Conservation (phyloP, 2,797 vertebrate species). For the Margarornis squamiger region DNA sequence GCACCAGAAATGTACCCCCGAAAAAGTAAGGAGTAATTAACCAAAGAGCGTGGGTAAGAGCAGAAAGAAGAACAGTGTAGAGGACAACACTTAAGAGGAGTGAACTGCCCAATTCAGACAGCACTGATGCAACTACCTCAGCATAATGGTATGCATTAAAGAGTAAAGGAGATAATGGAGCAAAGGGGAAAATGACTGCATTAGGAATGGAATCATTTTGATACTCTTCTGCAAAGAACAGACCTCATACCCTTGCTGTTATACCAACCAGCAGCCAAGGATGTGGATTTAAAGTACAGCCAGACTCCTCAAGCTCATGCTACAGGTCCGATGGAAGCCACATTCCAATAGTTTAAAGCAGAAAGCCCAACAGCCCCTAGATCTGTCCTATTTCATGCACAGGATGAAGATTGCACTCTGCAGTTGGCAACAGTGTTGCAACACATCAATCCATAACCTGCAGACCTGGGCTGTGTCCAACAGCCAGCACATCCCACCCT, state of each 20-base stretch:
- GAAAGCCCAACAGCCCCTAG: background rate
- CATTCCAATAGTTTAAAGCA: background rate
- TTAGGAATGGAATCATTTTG: background rate
- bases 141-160: background rate
- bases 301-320: background rate
- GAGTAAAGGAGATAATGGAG: background rate
- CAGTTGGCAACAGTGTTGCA: background rate
- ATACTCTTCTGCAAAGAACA: background rate
- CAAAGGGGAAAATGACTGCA: background rate
- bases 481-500: accelerated
- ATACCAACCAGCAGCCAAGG: background rate
- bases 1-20: background rate
- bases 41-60: background rate
- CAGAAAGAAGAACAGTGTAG: background rate
- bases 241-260: background rate
- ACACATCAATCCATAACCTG: accelerated
- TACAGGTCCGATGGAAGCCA: accelerated
- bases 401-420: background rate
- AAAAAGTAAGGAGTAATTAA: background rate
- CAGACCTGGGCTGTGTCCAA: background rate
- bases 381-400: background rate
- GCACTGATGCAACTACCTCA: background rate
- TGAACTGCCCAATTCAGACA: background rate
- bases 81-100: background rate
- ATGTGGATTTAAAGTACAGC: background rate